Evolutionary conservation across 2,113 vertebrate species (phyloP).

Genomic region (Muntiacus muntjak): DNA sequence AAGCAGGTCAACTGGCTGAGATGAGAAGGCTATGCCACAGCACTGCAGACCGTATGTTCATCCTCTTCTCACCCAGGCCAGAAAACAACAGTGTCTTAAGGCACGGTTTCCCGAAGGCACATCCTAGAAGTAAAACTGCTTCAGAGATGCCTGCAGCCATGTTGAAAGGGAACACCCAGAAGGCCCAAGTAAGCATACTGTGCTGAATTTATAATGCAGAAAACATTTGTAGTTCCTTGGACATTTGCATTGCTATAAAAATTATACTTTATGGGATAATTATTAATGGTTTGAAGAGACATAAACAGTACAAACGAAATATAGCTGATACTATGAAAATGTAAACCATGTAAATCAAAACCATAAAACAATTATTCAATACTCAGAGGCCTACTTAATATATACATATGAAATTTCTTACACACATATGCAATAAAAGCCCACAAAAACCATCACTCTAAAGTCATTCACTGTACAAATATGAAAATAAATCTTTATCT

Average conservation of each 20-base stretch:
- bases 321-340: conserved; percentile 49
- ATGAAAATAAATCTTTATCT: conserved; percentile 67
- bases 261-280: conserved; percentile 56
- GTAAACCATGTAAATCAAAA: conserved; percentile 66
- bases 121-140: not conserved
- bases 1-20: not conserved
- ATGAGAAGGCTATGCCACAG: not conserved
- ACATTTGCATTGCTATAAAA: conserved; percentile 60
- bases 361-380: conserved; percentile 60
- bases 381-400: conserved; percentile 60
- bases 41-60: rapidly evolving
- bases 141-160: not conserved
- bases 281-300: conserved; percentile 65
- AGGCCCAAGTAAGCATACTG: conserved; percentile 48
- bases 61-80: not conserved
- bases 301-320: conserved; percentile 60
- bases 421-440: conserved; percentile 51
- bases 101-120: not conserved
- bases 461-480: conserved; percentile 21
- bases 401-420: conserved; percentile 50
- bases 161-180: not conserved
- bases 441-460: conserved; percentile 26
- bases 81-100: not conserved
- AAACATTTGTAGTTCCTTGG: conserved; percentile 57
- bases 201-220: conserved; percentile 72